phyloP scores from a whole-genome alignment of 2,797 vertebrate species.

The Alauda arvensis region DNA sequence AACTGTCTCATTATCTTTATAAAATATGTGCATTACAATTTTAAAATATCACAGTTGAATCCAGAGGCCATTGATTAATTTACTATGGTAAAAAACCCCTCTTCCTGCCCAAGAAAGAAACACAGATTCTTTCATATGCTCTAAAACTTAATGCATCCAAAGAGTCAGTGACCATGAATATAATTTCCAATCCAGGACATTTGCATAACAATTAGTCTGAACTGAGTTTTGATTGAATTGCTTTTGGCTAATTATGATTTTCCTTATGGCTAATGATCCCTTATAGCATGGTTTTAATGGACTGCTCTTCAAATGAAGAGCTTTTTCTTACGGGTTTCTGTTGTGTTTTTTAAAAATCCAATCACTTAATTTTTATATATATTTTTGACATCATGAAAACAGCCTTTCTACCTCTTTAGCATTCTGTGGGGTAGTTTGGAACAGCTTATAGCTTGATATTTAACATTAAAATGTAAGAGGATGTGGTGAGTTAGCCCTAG shows the following conservation, averaged over 20 bases:
- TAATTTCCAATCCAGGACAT: not conserved
- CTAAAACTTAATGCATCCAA: not conserved
- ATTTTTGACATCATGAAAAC: not conserved
- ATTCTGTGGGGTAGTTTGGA: not conserved
- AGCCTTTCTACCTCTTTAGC: not conserved
- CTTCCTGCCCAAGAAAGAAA: not conserved
- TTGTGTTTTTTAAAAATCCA: not conserved
- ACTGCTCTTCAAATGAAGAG: not conserved
- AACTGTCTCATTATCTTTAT: not conserved
- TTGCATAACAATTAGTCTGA: not conserved
- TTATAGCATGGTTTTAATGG: not conserved
- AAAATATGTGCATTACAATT: not conserved
- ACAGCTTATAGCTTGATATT: not conserved
- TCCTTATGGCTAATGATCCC: not conserved
- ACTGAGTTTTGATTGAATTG: not conserved
- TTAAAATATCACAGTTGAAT: not conserved
- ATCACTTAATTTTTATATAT: not conserved
- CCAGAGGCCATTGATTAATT: not conserved
- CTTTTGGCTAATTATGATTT: not conserved
- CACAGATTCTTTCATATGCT: not conserved
- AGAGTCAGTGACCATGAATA: not conserved
- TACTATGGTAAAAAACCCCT: not conserved
- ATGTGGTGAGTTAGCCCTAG: accelerated
- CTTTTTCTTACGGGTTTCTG: not conserved
- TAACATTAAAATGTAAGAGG: not conserved